These are phyloP conservation scores for Paralichthys olivaceus DNA, from an alignment of 2,113 vertebrate species.

Conservation along the genomic window DNA sequence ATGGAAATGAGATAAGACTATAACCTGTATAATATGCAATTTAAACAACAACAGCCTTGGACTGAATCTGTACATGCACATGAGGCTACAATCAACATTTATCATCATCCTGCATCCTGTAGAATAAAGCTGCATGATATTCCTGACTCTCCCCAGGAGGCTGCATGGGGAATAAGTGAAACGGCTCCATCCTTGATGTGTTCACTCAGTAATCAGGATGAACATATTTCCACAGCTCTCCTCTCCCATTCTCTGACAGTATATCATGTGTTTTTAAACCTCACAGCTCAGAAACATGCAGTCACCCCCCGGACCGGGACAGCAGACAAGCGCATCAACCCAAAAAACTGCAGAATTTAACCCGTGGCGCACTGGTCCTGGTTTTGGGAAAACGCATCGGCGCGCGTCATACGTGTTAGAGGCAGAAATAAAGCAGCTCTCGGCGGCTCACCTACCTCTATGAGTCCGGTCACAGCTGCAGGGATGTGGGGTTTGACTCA, in stretches of 20 bases:
- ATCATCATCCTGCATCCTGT: background rate
- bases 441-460: slow-evolving; percentile 44
- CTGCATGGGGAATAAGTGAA: background rate
- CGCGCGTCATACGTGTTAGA: slow-evolving; percentile 22
- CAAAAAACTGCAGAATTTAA: slow-evolving; percentile 86
- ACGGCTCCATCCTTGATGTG: too few relatives aligned
- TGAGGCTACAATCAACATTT: background rate
- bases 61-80: background rate
- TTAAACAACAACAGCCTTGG: background rate
- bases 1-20: background rate
- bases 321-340: slow-evolving; percentile 54
- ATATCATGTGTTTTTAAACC: too few relatives aligned
- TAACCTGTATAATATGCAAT: background rate
- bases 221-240: background rate
- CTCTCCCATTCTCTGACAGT: background rate
- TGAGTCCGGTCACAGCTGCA: background rate
- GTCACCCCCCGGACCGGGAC: slow-evolving; percentile 37
- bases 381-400: background rate
- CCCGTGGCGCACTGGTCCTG: slow-evolving; percentile 72
- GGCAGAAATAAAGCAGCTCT: slow-evolving; percentile 11
- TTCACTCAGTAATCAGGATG: too few relatives aligned
- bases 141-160: background rate
- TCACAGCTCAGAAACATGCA: background rate
- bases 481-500: slow-evolving; percentile 38
- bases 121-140: background rate